phyloP scores from a whole-genome alignment of 2,888 invertebrate species.

The Chouioia cunea region DNA sequence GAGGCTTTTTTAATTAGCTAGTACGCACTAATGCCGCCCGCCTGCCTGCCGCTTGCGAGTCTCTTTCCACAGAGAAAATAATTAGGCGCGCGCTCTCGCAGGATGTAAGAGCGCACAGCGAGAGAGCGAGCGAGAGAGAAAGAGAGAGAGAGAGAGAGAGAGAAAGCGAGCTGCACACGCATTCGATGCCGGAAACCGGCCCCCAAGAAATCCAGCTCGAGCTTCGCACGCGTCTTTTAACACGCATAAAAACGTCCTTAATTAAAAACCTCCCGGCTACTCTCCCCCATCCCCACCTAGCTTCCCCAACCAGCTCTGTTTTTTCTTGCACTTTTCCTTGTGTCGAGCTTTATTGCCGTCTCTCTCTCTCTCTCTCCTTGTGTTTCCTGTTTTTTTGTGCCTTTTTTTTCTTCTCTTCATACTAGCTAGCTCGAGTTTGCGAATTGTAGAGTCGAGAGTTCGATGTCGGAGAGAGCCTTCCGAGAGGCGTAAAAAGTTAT shows the following conservation, averaged over 20 bases:
- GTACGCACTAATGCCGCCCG: conserved; percentile 48
- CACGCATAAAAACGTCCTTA: conserved; percentile 35
- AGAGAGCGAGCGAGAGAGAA: conserved; percentile 31
- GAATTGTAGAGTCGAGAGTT: conserved; percentile 13
- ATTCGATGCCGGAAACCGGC: conserved; percentile 31
- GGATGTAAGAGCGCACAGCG: background rate
- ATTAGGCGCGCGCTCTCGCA: conserved; percentile 33
- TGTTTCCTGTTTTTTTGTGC: too few species aligned
- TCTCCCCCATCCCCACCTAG: background rate
- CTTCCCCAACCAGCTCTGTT: too few species aligned
- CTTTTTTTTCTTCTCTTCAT: too few species aligned
- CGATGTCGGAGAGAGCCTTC: conserved; percentile 49
- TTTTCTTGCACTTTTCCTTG: too few species aligned
- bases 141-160: conserved; percentile 46
- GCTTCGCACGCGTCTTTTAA: conserved; percentile 15
- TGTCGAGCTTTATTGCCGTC: too few species aligned
- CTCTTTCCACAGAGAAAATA: background rate
- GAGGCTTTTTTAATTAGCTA: conserved; percentile 67
- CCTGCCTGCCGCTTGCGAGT: background rate
- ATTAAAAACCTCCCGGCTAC: conserved; percentile 32
- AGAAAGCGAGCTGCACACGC: conserved; percentile 49
- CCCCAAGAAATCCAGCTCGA: conserved; percentile 12
- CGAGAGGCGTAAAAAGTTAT: conserved; percentile 63
- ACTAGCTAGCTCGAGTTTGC: too few species aligned
- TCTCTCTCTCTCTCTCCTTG: too few species aligned